Percentiles rank a stretch among this genome's conserved stretches.
Evolutionary conservation across 1,140 invertebrate genomes (phyloP).

Genomic region (Sminthurinus signatus): DNA sequence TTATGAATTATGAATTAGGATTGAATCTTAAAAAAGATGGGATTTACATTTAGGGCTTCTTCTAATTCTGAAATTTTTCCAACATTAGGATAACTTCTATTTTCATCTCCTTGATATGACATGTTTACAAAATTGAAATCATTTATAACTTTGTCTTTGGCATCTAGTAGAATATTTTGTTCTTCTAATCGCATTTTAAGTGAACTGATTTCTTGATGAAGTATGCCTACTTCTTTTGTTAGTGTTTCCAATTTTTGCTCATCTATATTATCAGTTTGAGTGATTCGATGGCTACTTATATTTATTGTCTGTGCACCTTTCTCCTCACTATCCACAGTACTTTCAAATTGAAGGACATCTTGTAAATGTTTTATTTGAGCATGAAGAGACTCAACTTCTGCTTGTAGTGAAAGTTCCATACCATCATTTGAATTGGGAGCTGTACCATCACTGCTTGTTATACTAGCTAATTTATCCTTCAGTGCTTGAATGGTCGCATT

Average conservation of each 20-base stretch:
- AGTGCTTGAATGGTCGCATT: constrained; percentile 33
- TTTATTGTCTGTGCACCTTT: background rate
- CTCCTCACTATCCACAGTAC: background rate
- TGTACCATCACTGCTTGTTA: background rate
- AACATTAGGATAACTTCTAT: background rate
- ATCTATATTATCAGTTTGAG: background rate
- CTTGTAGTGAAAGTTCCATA: background rate
- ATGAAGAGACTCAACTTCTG: constrained; percentile 8
- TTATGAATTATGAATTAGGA: background rate
- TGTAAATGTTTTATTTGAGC: constrained; percentile 9
- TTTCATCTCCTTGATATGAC: background rate
- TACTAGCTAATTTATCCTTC: constrained; percentile 17
- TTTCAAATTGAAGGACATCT: constrained; percentile 13
- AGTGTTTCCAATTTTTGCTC: background rate
- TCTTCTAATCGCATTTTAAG: background rate
- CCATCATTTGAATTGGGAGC: background rate
- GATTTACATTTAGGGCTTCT: constrained; percentile 8
- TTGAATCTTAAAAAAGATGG: constrained; percentile 10
- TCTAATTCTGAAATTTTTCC: background rate
- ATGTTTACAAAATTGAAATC: constrained; percentile 38
- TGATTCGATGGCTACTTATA: background rate
- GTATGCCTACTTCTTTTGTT: background rate
- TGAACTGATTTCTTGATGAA: background rate
- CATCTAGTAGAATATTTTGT: constrained; percentile 4
- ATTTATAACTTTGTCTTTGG: constrained; percentile 44